A percentile compares a stretch with the other conserved stretches of the same genome.
phyloP scores from a whole-genome alignment of 1,140 invertebrate species.

The Caligus rogercresseyi region DNA sequence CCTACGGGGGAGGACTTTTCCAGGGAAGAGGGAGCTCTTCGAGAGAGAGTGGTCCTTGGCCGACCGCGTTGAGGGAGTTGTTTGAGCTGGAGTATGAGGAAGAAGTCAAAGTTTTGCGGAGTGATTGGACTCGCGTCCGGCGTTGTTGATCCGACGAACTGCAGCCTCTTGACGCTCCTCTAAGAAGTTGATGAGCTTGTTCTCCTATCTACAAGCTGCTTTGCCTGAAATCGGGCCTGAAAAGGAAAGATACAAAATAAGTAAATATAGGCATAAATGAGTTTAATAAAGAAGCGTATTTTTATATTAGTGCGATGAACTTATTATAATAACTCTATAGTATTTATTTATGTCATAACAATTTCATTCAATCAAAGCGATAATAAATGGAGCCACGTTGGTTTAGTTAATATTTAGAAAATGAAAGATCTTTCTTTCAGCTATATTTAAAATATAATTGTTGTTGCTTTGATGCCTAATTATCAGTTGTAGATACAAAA shows the following conservation, averaged over 20 bases:
- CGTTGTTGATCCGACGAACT: constrained; percentile 4
- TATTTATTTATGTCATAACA: no score
- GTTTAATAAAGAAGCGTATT: no score
- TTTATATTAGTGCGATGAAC: no score
- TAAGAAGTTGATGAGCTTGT: constrained; percentile 13
- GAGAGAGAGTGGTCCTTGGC: constrained; percentile 20
- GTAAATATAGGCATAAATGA: no score
- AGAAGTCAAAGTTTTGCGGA: constrained; percentile 11
- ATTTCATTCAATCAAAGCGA: no score
- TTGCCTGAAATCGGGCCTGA: constrained; percentile 15
- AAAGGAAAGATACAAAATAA: constrained; percentile 4
- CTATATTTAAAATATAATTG: no score
- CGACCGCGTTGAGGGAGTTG: not conserved
- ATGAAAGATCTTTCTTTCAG: no score
- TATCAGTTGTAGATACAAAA: no score
- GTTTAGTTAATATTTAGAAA: no score
- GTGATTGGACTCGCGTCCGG: not conserved
- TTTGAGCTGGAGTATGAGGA: not conserved
- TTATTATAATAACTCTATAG: no score
- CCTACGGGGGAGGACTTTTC: constrained; percentile 24
- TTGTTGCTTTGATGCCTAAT: no score
- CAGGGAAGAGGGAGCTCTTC: constrained; percentile 26
- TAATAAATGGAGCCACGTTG: no score
- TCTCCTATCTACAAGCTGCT: constrained; percentile 2
- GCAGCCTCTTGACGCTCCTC: constrained; percentile 10